Evolutionary conservation across 2,113 vertebrate species (phyloP), one percentile per base, ranked within the genome.

Genomic region (Myocastor coypus): DNA sequence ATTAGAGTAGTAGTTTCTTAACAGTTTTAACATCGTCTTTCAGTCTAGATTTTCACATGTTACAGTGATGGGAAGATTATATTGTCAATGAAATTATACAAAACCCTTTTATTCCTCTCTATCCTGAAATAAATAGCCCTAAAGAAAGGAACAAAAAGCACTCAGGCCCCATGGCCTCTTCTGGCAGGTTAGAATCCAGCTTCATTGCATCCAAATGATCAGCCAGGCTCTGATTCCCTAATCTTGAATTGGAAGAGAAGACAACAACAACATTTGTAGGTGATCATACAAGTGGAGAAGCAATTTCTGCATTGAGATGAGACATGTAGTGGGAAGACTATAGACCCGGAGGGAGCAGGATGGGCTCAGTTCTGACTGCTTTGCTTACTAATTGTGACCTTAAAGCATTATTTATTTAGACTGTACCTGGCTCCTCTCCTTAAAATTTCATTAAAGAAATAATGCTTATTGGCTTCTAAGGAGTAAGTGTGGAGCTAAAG

Each of bases 91-190:
- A 71, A 71, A 88, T 85, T n/a, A 32, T 16, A 69, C 22, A 28
- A 37, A 30, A 64, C 20, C 20, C 1, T 95, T 83, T 71, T 83
- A 13, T 40, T 64, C 81, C 50, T 63, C 3, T 68, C 14, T 0
- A 42, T 2, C 7, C 50, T 28, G 28, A 63, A 63, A 7, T n/a
- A 20, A 52, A 89, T 7, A 87, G 20, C 28, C 34, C 26, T 28
- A 61, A 3, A 16, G 17, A 80, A 73, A 13, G 77, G 42, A 75
- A 64, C 66, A 68, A 83, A 42, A 69, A 42, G 69, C 1, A 46
- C 0, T 3, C 20, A 4, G 5, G 0, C 57, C 40, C 42, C 20
- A 7, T 1, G 5, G 4, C 90, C 22, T 19, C 37, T 87, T 7
- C 85, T 63, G 50, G 37, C 9, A 40, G 3, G 5, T 88, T 77